A percentile compares a stretch with the other conserved stretches of the same genome.
phyloP scores from a whole-genome alignment of 2,797 vertebrate genomes.

The Peromyscus nudipes region DNA sequence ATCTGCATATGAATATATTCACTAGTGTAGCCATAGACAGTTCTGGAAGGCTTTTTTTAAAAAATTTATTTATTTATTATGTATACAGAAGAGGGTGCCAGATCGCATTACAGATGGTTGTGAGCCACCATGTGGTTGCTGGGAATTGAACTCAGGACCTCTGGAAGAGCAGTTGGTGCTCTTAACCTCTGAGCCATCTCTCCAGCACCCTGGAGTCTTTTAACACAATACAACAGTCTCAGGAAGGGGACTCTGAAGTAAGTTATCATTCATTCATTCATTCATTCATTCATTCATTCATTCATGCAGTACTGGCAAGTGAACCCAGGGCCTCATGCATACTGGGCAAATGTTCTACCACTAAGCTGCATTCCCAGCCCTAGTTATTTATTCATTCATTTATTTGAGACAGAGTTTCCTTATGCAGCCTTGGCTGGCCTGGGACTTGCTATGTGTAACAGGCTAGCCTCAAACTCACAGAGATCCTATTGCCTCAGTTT shows the following conservation, averaged over 20 bases:
- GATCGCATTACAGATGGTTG: too few species aligned
- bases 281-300: neutral
- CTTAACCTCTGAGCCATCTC: too few species aligned
- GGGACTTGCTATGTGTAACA: neutral
- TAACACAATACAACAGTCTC: neutral
- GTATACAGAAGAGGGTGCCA: too few species aligned
- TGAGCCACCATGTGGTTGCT: too few species aligned
- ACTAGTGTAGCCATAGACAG: neutral
- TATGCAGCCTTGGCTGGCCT: neutral
- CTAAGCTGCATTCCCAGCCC: neutral
- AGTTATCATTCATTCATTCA: neutral
- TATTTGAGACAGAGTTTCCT: neutral
- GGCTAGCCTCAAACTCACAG: neutral
- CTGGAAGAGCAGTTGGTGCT: too few species aligned
- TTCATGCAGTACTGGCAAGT: neutral
- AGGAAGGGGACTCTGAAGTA: neutral
- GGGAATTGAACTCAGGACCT: too few species aligned
- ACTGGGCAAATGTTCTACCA: neutral
- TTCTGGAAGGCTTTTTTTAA: neutral
- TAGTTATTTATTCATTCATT: neutral
- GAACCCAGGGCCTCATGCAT: neutral
- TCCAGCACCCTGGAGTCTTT: too few species aligned
- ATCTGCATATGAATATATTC: fast-evolving
- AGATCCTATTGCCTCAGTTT: neutral
- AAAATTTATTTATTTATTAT: too few species aligned